These are phyloP conservation scores for Bergia puertoricense DNA, from an alignment of 92 coral and sea anemone species.

Conservation along the genomic window DNA sequence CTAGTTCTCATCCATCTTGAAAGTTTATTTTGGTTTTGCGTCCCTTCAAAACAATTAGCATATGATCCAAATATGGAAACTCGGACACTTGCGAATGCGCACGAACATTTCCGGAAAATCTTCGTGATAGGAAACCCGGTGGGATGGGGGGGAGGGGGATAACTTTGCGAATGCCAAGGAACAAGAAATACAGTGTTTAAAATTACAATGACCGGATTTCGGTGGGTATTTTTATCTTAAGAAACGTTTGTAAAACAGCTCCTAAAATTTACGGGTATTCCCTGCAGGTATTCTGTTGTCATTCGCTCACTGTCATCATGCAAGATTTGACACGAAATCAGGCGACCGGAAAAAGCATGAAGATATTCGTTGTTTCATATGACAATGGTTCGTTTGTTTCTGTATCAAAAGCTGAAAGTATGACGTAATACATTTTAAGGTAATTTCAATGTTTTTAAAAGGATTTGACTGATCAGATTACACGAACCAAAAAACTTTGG, in stretches of 20 bases:
- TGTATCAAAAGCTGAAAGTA: too few species aligned
- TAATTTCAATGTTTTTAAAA: too few species aligned
- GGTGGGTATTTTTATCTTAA: too few species aligned
- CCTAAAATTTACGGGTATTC: not conserved
- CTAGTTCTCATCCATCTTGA: constrained; percentile 45
- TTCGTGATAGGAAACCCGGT: not conserved
- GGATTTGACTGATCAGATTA: too few species aligned
- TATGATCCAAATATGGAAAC: constrained; percentile 39
- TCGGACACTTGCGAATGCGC: constrained; percentile 10
- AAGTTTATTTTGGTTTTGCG: constrained; percentile 68
- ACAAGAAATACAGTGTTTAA: not conserved
- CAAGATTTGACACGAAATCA: too few species aligned
- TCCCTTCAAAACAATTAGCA: constrained; percentile 27
- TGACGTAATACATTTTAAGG: too few species aligned
- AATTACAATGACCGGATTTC: not conserved
- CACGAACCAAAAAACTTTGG: too few species aligned
- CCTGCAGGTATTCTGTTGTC: not conserved
- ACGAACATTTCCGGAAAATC: constrained; percentile 30
- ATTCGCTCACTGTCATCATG: too few species aligned
- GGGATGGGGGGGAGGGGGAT: not conserved
- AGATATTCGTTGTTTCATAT: too few species aligned
- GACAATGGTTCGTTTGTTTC: too few species aligned
- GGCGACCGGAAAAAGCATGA: too few species aligned
- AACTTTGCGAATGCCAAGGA: not conserved
- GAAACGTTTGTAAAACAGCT: not conserved